phyloP scores from a whole-genome alignment of 2,888 invertebrate species.

The Plagodis dolabraria region DNA sequence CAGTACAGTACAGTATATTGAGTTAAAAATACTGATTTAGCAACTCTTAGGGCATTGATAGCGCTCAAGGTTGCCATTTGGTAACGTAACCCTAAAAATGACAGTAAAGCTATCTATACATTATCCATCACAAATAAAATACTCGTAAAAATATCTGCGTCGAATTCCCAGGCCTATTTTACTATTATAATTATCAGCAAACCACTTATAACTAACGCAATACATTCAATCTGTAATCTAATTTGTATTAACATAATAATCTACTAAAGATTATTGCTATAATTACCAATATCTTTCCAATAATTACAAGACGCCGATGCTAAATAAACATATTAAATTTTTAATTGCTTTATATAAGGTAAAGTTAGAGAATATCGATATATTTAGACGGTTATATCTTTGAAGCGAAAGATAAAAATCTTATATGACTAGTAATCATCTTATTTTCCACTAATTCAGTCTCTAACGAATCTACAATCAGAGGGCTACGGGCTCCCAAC shows the following conservation, averaged over 20 bases:
- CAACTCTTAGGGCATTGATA: no score
- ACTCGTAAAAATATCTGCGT: background rate
- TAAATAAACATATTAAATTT: conserved; percentile 33
- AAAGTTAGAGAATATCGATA: conserved; percentile 13
- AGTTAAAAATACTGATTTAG: no score
- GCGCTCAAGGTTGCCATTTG: no score
- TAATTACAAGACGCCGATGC: conserved; percentile 24
- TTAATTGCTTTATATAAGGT: conserved; percentile 27
- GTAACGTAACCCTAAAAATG: no score
- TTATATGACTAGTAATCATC: no score
- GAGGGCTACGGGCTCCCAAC: no score
- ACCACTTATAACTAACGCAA: conserved; percentile 14
- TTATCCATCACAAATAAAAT: background rate
- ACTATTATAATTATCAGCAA: conserved; percentile 16
- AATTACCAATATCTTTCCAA: conserved; percentile 24
- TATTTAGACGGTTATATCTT: background rate
- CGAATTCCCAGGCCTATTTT: conserved; percentile 6
- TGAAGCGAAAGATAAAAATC: background rate
- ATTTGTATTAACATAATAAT: conserved; percentile 29
- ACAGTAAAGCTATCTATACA: no score
- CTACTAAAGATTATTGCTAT: conserved; percentile 16
- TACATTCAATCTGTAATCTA: conserved; percentile 17
- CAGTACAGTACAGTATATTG: no score
- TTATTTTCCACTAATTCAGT: no score
- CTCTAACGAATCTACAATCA: no score